Evolutionary conservation across 1,140 invertebrate species (phyloP), one percentile per base, ranked within the genome.

Genomic region (Zaprionus ghesquierei): DNA sequence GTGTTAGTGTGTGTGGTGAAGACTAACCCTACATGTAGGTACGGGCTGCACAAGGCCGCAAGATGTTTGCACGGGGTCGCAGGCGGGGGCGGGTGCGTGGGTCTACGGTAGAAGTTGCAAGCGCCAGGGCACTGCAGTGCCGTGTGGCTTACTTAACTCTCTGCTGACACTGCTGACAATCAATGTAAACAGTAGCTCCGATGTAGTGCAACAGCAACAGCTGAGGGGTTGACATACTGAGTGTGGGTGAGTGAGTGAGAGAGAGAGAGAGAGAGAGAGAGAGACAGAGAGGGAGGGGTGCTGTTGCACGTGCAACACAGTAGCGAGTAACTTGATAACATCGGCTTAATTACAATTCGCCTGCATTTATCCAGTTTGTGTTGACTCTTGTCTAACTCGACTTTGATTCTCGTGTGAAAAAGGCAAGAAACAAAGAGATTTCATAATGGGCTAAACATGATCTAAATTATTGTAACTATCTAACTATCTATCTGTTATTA

Each of bases 291-390:
- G 27, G 27, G 27, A n/a, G 35, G 35, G 35, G 13, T 41, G n/a
- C 12, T 20, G 63, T 51, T 72, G 69, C 63, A 72, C 55, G 69
- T 66, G 69, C 58, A 15, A 63, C 18, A 38, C 23, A 63, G 73
- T 84, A 56, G 35, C 56, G 66, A 79, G 87, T 87, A 90, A 90
- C 77, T 53, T 69, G 87, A 90, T 90, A 90, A 75, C 71, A 86
- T 90, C 77, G 69, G 65, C 49, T 89, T 90, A 90, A 90, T 90
- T 90, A 90, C 79, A 90, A 69, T 80, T 72, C 79, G 87, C 77
- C 75, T 90, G 51, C 59, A 73, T 59, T 71, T 68, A 29, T 55
- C 33, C 29, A 25, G 56, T 53, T 86, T 15, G 1, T 41, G 78
- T 81, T 87, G 75, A 87, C 84, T 79, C 62, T 89, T 69, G 74